Evolutionary conservation across 2,888 invertebrate genomes (phyloP), one percentile per base, ranked within the genome.

Genomic region (Biston betularia): DNA sequence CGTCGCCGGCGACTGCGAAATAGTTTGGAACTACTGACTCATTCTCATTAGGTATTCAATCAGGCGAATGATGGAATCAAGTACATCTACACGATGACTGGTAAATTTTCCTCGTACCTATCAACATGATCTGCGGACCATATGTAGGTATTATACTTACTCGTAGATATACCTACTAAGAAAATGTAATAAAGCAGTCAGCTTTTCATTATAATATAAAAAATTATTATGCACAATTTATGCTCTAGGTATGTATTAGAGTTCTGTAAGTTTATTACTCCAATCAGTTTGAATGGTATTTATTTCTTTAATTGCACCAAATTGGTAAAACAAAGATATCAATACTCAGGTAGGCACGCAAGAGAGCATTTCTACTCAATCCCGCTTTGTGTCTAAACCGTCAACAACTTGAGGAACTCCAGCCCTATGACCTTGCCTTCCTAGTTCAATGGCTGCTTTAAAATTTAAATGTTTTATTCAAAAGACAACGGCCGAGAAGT

Each of bases 31-130:
- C 70, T 74, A 73, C 68, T 62, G 72, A 72, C 63, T 70, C 68
- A 72, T 72, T 68, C 69, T 70, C 70, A 77, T 78, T 77, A 76
- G 69, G 61, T 68, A 75, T 74, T 75, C 75, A 69, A 74, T 76
- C 74, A 73, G 69, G 71, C 69, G 68, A 64, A 69, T 67, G 72
- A 63, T 65, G 65, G 66, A 74, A 70, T 69, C 74, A 68, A 66
- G 71, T 75, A 70, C 57, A 52, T 70, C 65, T 66, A 72, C 45
- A 57, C 58, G 62, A 74, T 73, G 72, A 75, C 68, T 59, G 55
- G 58, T 53, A 65, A 64, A 50, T 46, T 64, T 66, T 55, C 54
- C 33, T 54, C 11, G 50, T 35, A 35, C 33, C n/a, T 34, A 35
- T 15, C 6, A 12, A 54, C 12, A 42, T 33, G 12, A 24, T 11